Percentiles rank a stretch among this genome's conserved stretches.
Evolutionary conservation across 1,140 invertebrate species (phyloP).

Genomic region (Penaeus indicus): DNA sequence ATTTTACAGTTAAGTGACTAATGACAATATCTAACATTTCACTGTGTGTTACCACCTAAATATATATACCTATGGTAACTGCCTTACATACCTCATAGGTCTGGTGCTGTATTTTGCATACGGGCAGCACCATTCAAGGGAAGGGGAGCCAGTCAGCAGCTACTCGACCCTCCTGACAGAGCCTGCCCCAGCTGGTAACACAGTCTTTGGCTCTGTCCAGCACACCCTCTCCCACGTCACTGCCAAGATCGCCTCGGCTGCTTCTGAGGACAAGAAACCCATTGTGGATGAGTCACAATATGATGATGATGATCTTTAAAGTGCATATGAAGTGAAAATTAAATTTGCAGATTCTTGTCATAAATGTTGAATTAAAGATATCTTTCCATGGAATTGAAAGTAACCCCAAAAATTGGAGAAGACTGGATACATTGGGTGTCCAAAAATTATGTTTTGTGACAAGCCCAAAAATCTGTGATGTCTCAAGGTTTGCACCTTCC

Average conservation of each 20-base stretch:
- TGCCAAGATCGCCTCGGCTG: conserved; percentile 49
- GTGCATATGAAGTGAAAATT: too few relatives aligned
- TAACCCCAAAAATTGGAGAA: too few relatives aligned
- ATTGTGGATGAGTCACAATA: conserved; percentile 37
- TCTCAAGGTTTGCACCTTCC: too few relatives aligned
- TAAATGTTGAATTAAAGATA: not conserved
- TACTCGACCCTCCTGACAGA: conserved; percentile 62
- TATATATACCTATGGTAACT: not conserved
- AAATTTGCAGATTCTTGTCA: not conserved
- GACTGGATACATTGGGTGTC: too few relatives aligned
- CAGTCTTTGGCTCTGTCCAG: conserved; percentile 48
- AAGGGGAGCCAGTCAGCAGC: conserved; percentile 59
- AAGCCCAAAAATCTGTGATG: too few relatives aligned
- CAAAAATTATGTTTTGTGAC: too few relatives aligned
- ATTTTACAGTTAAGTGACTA: not conserved
- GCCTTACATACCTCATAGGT: conserved; percentile 74
- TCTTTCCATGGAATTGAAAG: not conserved
- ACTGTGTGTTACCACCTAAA: not conserved
- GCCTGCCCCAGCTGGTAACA: conserved; percentile 41
- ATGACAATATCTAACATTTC: conserved; percentile 32
- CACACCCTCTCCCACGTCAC: conserved; percentile 54
- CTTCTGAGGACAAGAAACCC: conserved; percentile 53
- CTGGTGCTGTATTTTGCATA: conserved; percentile 90
- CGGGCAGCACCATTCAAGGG: conserved; percentile 81
- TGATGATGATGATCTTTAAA: conserved; percentile 41